These are phyloP conservation scores for Phengaris alcon DNA, from an alignment of 2,888 invertebrate genomes.

Conservation along the genomic window DNA sequence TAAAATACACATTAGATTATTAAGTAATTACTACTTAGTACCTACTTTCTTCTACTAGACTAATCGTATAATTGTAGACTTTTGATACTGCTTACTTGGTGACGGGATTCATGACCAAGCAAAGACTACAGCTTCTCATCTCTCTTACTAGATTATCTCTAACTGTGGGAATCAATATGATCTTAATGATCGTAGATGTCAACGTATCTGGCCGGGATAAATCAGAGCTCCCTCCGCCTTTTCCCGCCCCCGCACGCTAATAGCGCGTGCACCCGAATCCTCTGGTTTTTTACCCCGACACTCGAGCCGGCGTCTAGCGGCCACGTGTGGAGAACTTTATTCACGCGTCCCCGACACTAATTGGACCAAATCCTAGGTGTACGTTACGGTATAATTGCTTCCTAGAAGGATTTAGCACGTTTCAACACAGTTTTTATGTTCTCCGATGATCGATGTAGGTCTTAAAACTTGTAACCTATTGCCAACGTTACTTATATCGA, in stretches of 20 bases:
- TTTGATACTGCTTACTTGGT: too few relatives aligned
- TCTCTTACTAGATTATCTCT: not conserved
- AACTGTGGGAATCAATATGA: slow-evolving; percentile 38
- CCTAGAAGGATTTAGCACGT: slow-evolving; percentile 19
- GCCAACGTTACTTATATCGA: not conserved
- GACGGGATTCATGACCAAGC: too few relatives aligned
- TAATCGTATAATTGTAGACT: too few relatives aligned
- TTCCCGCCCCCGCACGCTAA: slow-evolving; percentile 75
- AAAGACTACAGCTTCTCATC: not conserved
- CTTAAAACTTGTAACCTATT: not conserved
- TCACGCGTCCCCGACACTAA: slow-evolving; percentile 40
- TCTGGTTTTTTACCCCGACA: slow-evolving; percentile 66
- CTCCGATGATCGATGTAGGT: slow-evolving; percentile 3
- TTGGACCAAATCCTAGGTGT: slow-evolving; percentile 42
- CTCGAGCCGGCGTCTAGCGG: slow-evolving; percentile 58
- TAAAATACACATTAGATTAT: too few relatives aligned
- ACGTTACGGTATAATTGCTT: slow-evolving; percentile 9
- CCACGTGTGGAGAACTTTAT: slow-evolving; percentile 54
- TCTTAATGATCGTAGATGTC: slow-evolving; percentile 73
- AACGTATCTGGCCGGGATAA: slow-evolving; percentile 65
- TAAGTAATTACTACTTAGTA: too few relatives aligned
- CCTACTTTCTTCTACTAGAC: too few relatives aligned
- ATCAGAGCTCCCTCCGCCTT: slow-evolving; percentile 73
- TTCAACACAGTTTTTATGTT: slow-evolving; percentile 1
- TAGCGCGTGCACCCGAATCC: slow-evolving; percentile 75